phyloP scores from a whole-genome alignment of 2,888 invertebrate species.

The Ectemnius cavifrons region DNA sequence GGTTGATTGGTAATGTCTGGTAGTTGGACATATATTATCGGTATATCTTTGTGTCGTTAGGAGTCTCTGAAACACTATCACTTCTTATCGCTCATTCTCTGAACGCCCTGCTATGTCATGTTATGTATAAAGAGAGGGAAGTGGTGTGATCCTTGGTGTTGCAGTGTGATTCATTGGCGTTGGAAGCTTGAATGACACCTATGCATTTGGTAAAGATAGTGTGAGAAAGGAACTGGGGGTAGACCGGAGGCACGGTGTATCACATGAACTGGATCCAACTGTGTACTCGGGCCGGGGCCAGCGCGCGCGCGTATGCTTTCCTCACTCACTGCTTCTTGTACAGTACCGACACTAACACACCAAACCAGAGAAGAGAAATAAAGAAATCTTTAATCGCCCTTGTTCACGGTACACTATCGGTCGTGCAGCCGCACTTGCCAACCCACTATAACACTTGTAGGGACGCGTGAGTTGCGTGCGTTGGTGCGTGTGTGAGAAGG shows the following conservation, averaged over 20 bases:
- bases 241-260: conserved; percentile 61
- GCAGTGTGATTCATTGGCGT: conserved; percentile 29
- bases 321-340: conserved; percentile 63
- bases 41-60: conserved; percentile 38
- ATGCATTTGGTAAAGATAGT: conserved; percentile 42
- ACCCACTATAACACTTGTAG: conserved; percentile 36
- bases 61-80: conserved; percentile 35
- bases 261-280: conserved; percentile 66
- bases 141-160: too few relatives aligned
- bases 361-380: conserved; percentile 10
- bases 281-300: conserved; percentile 41
- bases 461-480: conserved; percentile 43
- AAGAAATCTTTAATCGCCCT: conserved; percentile 13
- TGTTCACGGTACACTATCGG: conserved; percentile 21
- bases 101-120: too few relatives aligned
- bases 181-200: conserved; percentile 27
- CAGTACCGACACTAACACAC: conserved; percentile 57
- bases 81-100: too few relatives aligned
- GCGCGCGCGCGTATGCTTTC: too few relatives aligned
- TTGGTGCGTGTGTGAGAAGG: conserved; percentile 31
- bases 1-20: conserved; percentile 64
- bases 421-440: conserved; percentile 4
- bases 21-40: conserved; percentile 65
- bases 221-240: conserved; percentile 25
- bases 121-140: too few relatives aligned